phyloP scores from a whole-genome alignment of 1,140 invertebrate genomes.

The Microplitis demolitor region DNA sequence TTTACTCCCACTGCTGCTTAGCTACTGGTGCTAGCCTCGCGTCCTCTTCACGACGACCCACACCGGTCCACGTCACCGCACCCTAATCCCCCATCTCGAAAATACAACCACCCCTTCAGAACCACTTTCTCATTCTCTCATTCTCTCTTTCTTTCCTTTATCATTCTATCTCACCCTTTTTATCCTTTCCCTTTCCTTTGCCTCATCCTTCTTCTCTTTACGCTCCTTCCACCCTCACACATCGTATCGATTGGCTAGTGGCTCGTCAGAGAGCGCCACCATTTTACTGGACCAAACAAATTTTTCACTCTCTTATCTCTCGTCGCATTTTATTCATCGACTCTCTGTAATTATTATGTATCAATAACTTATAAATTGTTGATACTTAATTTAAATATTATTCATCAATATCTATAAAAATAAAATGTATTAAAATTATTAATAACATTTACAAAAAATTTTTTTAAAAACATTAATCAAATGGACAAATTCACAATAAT shows the following conservation, averaged over 20 bases:
- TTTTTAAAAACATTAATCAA: too few relatives aligned
- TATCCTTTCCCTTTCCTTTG: conserved; percentile 11
- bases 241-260: conserved; percentile 50
- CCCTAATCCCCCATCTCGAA: conserved; percentile 56
- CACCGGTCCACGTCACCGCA: conserved; percentile 47
- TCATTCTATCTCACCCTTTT: neutral
- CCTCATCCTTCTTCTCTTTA: neutral
- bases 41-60: conserved; percentile 18
- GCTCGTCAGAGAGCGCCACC: conserved; percentile 51
- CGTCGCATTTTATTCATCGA: neutral
- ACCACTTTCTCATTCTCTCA: neutral
- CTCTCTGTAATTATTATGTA: neutral
- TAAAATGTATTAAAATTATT: too few relatives aligned
- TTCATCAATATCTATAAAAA: too few relatives aligned
- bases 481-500: too few relatives aligned
- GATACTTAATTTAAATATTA: too few relatives aligned
- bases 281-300: conserved; percentile 32
- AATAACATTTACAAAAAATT: too few relatives aligned
- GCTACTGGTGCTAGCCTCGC: neutral
- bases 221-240: conserved; percentile 27
- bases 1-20: conserved; percentile 14
- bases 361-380: neutral
- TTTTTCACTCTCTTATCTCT: conserved; percentile 2
- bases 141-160: neutral
- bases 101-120: conserved; percentile 46